Conservation (phyloP, 2,113 vertebrate genomes). For the Spea bombifrons region DNA sequence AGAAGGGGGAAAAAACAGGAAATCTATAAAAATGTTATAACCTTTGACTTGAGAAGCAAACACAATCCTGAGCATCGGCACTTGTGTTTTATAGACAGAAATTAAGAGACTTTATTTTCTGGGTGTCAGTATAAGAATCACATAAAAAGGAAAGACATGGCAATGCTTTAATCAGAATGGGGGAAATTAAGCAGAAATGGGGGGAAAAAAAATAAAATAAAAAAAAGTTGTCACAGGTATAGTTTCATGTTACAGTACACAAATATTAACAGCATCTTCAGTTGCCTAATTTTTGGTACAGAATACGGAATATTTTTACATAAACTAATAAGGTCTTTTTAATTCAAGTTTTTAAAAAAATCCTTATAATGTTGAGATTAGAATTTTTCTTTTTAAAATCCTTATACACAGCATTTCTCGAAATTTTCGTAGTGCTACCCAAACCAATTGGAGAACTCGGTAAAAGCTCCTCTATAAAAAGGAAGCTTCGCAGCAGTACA, state of each 20-base stretch:
- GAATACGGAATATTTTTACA: slow-evolving; percentile 72
- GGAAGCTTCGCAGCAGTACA: slow-evolving; percentile 67
- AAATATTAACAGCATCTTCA: slow-evolving; percentile 76
- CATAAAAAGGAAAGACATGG: slow-evolving; percentile 70
- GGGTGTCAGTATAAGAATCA: slow-evolving; percentile 72
- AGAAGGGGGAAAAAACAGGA: neutral
- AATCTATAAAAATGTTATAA: neutral
- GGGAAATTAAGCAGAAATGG: neutral
- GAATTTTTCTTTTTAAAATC: slow-evolving; percentile 64
- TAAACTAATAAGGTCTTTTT: slow-evolving; percentile 72
- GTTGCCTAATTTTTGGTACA: slow-evolving; percentile 78
- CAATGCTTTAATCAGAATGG: slow-evolving; percentile 71
- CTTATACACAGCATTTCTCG: slow-evolving; percentile 73
- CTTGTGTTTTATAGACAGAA: neutral
- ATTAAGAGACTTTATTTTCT: slow-evolving; percentile 48
- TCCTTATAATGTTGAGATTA: slow-evolving; percentile 75
- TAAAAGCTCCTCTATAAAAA: slow-evolving; percentile 53
- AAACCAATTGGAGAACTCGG: slow-evolving; percentile 63
- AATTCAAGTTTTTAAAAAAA: slow-evolving; percentile 49
- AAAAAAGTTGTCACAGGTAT: slow-evolving; percentile 69
- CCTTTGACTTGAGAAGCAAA: neutral
- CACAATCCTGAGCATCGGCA: neutral
- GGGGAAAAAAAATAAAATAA: neutral
- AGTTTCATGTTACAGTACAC: slow-evolving; percentile 77
- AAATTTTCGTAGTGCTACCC: slow-evolving; percentile 75